Evolutionary conservation across 1,140 invertebrate species (phyloP).

Genomic region (Lepidurus apus): DNA sequence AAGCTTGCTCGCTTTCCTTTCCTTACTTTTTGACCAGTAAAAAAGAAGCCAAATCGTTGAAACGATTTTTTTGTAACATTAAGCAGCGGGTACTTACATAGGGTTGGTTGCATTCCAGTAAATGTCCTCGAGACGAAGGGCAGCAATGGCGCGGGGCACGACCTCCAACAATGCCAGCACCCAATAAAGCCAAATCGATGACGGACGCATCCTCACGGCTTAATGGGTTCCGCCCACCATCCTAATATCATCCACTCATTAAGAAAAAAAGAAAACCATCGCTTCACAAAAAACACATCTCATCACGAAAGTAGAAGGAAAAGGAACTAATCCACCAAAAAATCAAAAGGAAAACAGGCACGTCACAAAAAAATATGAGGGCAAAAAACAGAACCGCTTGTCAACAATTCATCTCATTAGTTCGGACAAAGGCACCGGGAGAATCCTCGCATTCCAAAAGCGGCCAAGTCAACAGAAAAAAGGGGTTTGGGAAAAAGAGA

Average conservation of each 20-base stretch:
- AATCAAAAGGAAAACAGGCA: too few species aligned
- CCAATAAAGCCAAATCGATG: constrained; percentile 19
- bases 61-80: not conserved
- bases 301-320: not conserved
- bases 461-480: not conserved
- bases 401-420: not conserved
- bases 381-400: not conserved
- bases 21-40: too few species aligned
- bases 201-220: constrained; percentile 17
- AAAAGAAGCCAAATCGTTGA: too few species aligned
- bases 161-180: constrained; percentile 17
- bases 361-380: not conserved
- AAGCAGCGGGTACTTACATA: not conserved
- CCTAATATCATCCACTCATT: constrained; percentile 6
- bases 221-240: constrained; percentile 12
- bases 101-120: constrained; percentile 13
- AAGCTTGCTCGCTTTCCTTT: too few species aligned
- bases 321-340: too few species aligned
- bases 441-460: not conserved
- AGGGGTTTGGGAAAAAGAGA: not conserved
- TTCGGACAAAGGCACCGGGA: not conserved
- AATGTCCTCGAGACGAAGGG: constrained; percentile 8
- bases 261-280: not conserved
- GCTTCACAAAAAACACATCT: not conserved
- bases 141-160: constrained; percentile 12